Evolutionary conservation across 1,140 invertebrate genomes (phyloP), one percentile per base, ranked within the genome.

Genomic region (Macrostomum lignano): DNA sequence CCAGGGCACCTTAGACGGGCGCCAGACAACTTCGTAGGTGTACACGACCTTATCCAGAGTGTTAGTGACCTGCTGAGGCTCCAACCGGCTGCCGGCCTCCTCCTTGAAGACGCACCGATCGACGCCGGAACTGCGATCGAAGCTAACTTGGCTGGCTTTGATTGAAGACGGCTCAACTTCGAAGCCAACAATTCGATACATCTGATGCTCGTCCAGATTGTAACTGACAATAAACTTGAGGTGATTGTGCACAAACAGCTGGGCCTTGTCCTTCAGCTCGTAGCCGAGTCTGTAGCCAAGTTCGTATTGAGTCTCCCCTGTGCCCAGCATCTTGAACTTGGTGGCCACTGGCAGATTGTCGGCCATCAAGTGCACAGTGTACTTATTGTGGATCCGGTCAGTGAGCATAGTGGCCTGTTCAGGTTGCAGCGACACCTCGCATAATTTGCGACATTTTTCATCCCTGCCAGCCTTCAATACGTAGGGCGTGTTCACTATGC

Each of bases 291-390:
- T 67, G 52, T 93, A 96, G 0, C 86, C 86, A 58, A 82, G 74
- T 58, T 93, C 81, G 52, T 81, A 82, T 41, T 73, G 70, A 11
- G 67, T 53, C 49, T 79, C 72, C 38, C 66, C 63, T n/a, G 68
- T 70, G 34, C n/a, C n/a, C n/a, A n/a, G n/a, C n/a, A 71, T 68
- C 22, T 66, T 54, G 41, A 74, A 68, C 48, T 67, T 70, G 4
- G 82, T 93, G 20, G 84, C 82, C 47, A 76, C 75, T 20, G 86
- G 86, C 38, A 96, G 65, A 64, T 94, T 94, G 58, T 96, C 86
- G 30, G 91, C 73, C 36, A 94, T 17, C 28, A 30, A 30, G 20
- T 30, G 15, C 6, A 30, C 11, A 11, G 9, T 5, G 11, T 30
- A 30, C 7, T 67, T 65, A 44, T 62, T 66, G 22, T 34, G 19